phyloP scores from a whole-genome alignment of 35 echinoderm and acorn worm genomes.

The Ptychodera flava region DNA sequence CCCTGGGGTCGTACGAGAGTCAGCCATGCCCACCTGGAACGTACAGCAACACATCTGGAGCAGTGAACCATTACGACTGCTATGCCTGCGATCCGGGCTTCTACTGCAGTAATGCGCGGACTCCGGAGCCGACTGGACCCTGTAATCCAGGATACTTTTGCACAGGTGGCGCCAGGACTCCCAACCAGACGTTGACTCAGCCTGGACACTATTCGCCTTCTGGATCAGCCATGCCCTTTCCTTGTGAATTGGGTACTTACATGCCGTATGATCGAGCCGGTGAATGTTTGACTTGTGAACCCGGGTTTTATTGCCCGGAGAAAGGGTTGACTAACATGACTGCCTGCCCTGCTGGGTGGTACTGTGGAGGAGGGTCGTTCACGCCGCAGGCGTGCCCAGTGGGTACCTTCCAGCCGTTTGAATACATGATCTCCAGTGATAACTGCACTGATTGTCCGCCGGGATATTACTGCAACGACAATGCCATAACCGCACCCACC shows the following conservation, averaged over 20 bases:
- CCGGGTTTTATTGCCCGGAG: slow-evolving; percentile 82
- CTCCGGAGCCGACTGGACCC: slow-evolving; percentile 83
- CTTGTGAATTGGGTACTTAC: slow-evolving; percentile 69
- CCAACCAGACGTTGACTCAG: slow-evolving; percentile 79
- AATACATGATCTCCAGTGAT: slow-evolving; percentile 64
- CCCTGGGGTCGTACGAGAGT: slow-evolving; percentile 77
- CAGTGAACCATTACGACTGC: slow-evolving; percentile 72
- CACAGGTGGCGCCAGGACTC: slow-evolving; percentile 62
- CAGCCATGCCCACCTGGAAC: slow-evolving; percentile 85
- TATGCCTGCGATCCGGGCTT: slow-evolving; percentile 87
- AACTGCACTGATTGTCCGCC: slow-evolving; percentile 88
- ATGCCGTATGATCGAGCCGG: slow-evolving; percentile 91
- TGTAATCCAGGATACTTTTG: slow-evolving; percentile 91
- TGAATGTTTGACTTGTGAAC: slow-evolving; percentile 60
- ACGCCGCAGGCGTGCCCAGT: slow-evolving; percentile 64
- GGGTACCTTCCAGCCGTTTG: slow-evolving; percentile 46
- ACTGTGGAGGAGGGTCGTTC: slow-evolving; percentile 73
- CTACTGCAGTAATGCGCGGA: slow-evolving; percentile 98
- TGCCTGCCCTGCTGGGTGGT: slow-evolving; percentile 73
- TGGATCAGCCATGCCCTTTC: slow-evolving; percentile 60
- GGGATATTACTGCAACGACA: slow-evolving; percentile 74
- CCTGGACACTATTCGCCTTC: slow-evolving; percentile 75
- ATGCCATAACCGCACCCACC: slow-evolving; percentile 36
- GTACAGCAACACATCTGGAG: slow-evolving; percentile 89
- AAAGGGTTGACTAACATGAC: slow-evolving; percentile 89